Evolutionary conservation across 2,888 invertebrate genomes (phyloP).

Genomic region (Dorcus hopei): DNA sequence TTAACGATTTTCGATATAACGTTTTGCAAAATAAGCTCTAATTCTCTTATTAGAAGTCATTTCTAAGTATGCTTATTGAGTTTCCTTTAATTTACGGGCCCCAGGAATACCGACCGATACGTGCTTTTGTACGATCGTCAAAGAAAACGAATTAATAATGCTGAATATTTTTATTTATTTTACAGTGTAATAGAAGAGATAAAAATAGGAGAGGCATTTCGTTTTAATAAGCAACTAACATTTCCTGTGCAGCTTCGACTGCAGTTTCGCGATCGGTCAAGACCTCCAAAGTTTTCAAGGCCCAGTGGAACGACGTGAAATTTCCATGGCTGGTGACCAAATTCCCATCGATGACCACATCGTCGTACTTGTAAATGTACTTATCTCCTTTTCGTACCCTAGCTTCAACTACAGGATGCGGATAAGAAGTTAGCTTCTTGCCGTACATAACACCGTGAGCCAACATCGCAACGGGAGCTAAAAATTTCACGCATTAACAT

Average conservation of each 20-base stretch:
- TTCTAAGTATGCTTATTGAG: too few species aligned
- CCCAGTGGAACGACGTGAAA: conserved; percentile 88
- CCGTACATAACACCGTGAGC: conserved; percentile 26
- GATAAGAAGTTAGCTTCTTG: conserved; percentile 24
- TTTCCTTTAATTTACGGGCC: too few species aligned
- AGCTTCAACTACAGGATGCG: conserved; percentile 15
- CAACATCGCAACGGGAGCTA: conserved; percentile 27
- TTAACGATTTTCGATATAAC: too few species aligned
- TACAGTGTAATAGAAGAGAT: too few species aligned
- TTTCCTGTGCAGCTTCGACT: conserved; percentile 65
- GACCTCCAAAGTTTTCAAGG: conserved; percentile 71
- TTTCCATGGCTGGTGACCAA: conserved; percentile 83
- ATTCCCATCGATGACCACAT: conserved; percentile 55
- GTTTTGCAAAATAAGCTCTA: too few species aligned
- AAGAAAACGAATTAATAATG: too few species aligned
- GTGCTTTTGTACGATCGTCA: too few species aligned
- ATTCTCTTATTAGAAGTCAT: too few species aligned
- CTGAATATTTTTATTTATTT: too few species aligned
- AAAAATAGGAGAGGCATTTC: too few species aligned
- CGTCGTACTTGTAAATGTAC: conserved; percentile 28
- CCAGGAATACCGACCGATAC: too few species aligned
- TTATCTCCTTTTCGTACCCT: conserved; percentile 26
- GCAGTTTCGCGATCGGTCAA: conserved; percentile 69
- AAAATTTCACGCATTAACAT: background rate
- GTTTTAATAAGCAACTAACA: conserved; percentile 51